Evolutionary conservation across 2,888 invertebrate genomes (phyloP).

Genomic region (Vanessa cardui): DNA sequence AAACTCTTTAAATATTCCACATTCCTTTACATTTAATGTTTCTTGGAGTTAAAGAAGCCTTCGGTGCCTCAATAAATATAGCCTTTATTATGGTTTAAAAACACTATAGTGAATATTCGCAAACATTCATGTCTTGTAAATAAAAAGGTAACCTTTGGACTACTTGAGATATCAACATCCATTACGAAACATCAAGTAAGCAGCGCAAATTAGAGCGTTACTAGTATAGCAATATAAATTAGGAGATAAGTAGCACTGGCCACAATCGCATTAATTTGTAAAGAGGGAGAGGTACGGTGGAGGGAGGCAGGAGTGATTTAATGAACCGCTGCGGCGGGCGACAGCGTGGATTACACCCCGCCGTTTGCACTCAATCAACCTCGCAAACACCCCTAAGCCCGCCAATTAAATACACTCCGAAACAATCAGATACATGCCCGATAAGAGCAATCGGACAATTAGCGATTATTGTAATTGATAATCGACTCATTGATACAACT

Average conservation of each 20-base stretch:
- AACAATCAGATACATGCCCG: conserved; percentile 74
- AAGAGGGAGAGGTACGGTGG: conserved; percentile 67
- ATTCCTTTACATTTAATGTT: neutral
- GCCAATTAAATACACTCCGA: conserved; percentile 79
- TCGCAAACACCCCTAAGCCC: conserved; percentile 78
- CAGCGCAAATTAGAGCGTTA: conserved; percentile 19
- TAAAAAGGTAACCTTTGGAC: neutral
- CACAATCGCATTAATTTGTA: conserved; percentile 79
- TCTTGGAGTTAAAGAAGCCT: neutral
- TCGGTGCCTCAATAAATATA: neutral
- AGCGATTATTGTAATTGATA: conserved; percentile 57
- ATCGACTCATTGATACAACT: conserved; percentile 37
- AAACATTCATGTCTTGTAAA: neutral
- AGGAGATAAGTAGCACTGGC: conserved; percentile 39
- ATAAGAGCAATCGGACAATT: conserved; percentile 71
- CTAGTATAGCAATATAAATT: conserved; percentile 34
- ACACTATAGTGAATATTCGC: neutral
- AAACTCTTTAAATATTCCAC: neutral
- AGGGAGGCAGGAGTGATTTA: conserved; percentile 68
- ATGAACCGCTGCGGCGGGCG: conserved; percentile 78
- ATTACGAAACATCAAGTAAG: conserved; percentile 10
- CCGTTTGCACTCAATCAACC: conserved; percentile 81
- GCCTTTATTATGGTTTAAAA: too few relatives aligned
- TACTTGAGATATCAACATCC: conserved; percentile 3
- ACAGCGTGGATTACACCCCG: conserved; percentile 79